A percentile compares a stretch with the other conserved stretches of the same genome.
phyloP scores from a whole-genome alignment of 1,140 invertebrate species.

The Acyrthosiphon pisum region DNA sequence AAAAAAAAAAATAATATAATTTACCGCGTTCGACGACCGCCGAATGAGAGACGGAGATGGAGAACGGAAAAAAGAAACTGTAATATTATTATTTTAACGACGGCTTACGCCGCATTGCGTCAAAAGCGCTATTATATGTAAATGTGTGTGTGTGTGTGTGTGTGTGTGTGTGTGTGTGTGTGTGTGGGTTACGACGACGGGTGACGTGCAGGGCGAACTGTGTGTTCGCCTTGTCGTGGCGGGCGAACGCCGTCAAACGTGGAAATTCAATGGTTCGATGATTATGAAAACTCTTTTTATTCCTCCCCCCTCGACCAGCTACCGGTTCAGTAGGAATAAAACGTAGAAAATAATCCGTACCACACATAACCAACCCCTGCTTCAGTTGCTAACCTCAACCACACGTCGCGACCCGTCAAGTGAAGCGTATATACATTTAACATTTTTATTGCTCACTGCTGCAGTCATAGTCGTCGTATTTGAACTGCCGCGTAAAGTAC shows the following conservation, averaged over 20 bases:
- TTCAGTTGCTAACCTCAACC: not conserved
- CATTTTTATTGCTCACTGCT: not conserved
- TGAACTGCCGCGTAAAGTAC: not conserved
- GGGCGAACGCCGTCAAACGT: not conserved
- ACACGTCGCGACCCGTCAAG: not conserved
- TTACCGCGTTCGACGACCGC: not conserved
- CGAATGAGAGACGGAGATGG: not conserved
- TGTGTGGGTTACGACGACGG: not conserved
- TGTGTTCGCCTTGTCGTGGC: not conserved
- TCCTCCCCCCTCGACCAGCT: not conserved
- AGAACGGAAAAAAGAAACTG: not conserved
- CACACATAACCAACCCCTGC: not conserved
- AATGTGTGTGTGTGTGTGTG: not conserved
- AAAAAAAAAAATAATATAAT: not conserved
- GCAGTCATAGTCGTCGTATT: not conserved
- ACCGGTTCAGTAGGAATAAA: not conserved
- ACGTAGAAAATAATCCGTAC: not conserved
- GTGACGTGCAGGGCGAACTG: not conserved
- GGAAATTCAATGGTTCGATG: not conserved
- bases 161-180: not conserved
- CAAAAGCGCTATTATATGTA: not conserved
- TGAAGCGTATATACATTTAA: not conserved
- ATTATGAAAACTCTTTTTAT: not conserved
- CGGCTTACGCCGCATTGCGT: not conserved
- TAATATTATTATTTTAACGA: slow-evolving; percentile 7